Conservation (phyloP, 2,113 vertebrate species). For the Melanotaenia duboulayi region DNA sequence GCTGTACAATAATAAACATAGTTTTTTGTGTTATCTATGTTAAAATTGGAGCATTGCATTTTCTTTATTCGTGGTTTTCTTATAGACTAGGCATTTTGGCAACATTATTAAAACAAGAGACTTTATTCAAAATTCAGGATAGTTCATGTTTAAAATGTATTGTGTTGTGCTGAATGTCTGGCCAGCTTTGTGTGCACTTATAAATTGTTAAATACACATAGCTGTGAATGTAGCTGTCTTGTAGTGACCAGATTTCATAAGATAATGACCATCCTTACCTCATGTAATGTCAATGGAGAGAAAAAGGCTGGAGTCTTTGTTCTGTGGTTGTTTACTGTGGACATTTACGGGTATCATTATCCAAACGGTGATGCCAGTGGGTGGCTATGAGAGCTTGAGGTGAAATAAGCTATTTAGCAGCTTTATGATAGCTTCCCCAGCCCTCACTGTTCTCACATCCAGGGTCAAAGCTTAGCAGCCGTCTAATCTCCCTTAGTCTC, state of each 20-base stretch:
- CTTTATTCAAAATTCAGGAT: neutral
- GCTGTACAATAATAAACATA: neutral
- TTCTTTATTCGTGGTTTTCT: neutral
- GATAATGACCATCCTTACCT: slow-evolving; percentile 64
- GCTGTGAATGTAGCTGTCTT: slow-evolving; percentile 11
- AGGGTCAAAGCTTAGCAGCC: slow-evolving; percentile 74
- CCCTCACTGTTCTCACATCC: slow-evolving; percentile 72
- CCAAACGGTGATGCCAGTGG: slow-evolving; percentile 77
- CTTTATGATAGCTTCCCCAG: slow-evolving; percentile 82
- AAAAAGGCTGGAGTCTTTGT: slow-evolving; percentile 36
- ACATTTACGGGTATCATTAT: slow-evolving; percentile 85
- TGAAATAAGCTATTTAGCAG: slow-evolving; percentile 85
- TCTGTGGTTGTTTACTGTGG: slow-evolving; percentile 71
- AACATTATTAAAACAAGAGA: slow-evolving; percentile 13
- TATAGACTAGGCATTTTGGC: neutral
- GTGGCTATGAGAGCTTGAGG: slow-evolving; percentile 85
- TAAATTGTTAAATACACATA: slow-evolving; percentile 14
- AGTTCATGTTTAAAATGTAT: neutral
- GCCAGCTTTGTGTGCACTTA: neutral
- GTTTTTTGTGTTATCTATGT: neutral
- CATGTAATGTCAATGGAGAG: slow-evolving; percentile 48
- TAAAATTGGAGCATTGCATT: slow-evolving; percentile 7
- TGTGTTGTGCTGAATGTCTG: neutral
- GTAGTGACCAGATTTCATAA: slow-evolving; percentile 34
- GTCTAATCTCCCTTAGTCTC: slow-evolving; percentile 63